Percentiles rank a stretch among this genome's conserved stretches.
Conservation (phyloP, 2,113 vertebrate species). For the Orthonyx spaldingii region DNA sequence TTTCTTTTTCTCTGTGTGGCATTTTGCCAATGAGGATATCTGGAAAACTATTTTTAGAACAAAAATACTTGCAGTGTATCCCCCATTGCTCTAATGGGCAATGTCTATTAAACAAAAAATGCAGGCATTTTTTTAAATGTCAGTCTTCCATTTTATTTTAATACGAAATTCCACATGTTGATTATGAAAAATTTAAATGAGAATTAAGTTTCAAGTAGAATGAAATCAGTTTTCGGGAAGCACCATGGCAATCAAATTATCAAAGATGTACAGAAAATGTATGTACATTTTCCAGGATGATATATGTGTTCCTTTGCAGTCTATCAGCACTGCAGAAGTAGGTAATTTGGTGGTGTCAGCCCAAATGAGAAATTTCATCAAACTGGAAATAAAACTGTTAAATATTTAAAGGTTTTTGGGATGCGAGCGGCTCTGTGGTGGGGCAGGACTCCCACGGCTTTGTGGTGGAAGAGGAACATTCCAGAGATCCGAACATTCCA, state of each 20-base stretch:
- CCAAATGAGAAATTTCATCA: background rate
- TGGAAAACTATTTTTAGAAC: background rate
- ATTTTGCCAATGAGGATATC: background rate
- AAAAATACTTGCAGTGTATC: background rate
- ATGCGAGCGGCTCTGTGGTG: fast-evolving
- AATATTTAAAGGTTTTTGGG: background rate
- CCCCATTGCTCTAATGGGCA: background rate
- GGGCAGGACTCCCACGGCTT: fast-evolving
- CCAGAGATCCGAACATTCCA: background rate
- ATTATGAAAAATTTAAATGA: background rate
- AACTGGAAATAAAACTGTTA: background rate
- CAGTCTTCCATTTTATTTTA: background rate
- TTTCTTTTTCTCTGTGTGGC: background rate
- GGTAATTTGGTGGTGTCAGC: background rate
- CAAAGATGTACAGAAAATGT: background rate
- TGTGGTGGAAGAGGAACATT: background rate
- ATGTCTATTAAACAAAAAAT: background rate
- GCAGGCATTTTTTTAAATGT: background rate
- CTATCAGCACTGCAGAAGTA: background rate
- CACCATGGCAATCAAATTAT: fast-evolving
- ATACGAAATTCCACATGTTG: background rate
- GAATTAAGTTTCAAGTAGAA: background rate
- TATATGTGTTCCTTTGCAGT: background rate
- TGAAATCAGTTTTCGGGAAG: background rate
- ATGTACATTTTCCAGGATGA: background rate